Conservation (phyloP, 2,797 vertebrate species). For the Syndactyla subalaris region DNA sequence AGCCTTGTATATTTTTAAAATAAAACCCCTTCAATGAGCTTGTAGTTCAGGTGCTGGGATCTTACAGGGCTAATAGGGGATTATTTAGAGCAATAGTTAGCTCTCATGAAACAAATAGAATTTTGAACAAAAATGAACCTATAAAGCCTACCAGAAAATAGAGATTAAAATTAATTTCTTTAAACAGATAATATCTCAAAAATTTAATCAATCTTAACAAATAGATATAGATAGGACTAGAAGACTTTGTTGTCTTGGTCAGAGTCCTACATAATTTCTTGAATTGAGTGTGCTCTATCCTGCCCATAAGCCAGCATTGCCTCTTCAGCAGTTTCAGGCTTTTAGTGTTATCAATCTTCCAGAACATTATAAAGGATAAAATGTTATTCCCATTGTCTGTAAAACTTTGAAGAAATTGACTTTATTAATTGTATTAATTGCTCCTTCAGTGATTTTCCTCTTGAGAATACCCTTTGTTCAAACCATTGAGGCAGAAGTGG, state of each 20-base stretch:
- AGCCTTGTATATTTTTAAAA: not conserved
- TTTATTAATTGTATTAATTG: not conserved
- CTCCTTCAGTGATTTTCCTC: not conserved
- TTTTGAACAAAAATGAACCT: not conserved
- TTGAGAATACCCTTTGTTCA: not conserved
- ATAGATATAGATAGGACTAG: not conserved
- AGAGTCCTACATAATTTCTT: not conserved
- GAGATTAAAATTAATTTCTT: not conserved
- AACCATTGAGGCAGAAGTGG: not conserved
- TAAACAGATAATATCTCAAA: not conserved
- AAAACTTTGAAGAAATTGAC: not conserved
- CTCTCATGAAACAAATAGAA: not conserved
- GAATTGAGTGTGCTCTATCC: not conserved
- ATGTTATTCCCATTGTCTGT: not conserved
- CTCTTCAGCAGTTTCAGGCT: not conserved
- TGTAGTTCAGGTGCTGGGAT: not conserved
- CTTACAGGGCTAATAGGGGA: not conserved
- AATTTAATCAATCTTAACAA: not conserved
- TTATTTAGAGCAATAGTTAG: not conserved
- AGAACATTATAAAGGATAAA: not conserved
- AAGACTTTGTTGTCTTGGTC: not conserved
- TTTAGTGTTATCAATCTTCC: not conserved
- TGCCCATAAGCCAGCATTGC: not conserved
- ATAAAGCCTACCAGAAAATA: not conserved
- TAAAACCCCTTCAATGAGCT: not conserved